These are phyloP conservation scores for Beris morrisii DNA, from an alignment of 2,888 invertebrate genomes.

Conservation along the genomic window DNA sequence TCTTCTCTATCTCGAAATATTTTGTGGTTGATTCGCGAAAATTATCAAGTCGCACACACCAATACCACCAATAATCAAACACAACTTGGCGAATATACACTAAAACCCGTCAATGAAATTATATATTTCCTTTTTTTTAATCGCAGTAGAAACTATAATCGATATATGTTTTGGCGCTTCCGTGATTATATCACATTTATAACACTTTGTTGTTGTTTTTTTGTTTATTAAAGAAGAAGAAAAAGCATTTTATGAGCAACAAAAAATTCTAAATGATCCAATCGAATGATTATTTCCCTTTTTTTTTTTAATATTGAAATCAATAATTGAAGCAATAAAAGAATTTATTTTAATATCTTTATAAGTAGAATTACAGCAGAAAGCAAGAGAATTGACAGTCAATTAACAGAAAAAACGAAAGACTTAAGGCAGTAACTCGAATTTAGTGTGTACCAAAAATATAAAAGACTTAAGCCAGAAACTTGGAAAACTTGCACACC, in stretches of 20 bases:
- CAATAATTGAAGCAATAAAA: too few species aligned
- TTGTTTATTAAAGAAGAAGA: too few species aligned
- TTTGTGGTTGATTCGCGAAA: slow-evolving; percentile 9
- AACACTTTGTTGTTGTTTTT: background rate
- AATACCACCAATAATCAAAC: background rate
- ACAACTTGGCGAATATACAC: background rate
- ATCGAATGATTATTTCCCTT: too few species aligned
- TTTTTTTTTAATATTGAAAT: too few species aligned
- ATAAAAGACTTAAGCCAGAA: background rate
- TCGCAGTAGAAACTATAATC: background rate
- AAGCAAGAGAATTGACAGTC: too few species aligned
- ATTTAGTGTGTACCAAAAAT: background rate
- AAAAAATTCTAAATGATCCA: too few species aligned
- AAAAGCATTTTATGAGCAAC: too few species aligned
- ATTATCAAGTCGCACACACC: slow-evolving; percentile 11
- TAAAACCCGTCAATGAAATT: slow-evolving; percentile 22
- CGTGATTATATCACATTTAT: slow-evolving; percentile 14
- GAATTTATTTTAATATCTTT: too few species aligned
- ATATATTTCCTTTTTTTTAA: background rate
- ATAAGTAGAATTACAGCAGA: too few species aligned
- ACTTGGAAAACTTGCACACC: background rate
- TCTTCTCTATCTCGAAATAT: too few species aligned
- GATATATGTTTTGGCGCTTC: slow-evolving; percentile 7
- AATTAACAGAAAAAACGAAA: slow-evolving; percentile 33
- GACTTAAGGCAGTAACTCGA: slow-evolving; percentile 30